Conservation (phyloP, 92 coral and sea anemone genomes). For the Epizoanthus fatuus region DNA sequence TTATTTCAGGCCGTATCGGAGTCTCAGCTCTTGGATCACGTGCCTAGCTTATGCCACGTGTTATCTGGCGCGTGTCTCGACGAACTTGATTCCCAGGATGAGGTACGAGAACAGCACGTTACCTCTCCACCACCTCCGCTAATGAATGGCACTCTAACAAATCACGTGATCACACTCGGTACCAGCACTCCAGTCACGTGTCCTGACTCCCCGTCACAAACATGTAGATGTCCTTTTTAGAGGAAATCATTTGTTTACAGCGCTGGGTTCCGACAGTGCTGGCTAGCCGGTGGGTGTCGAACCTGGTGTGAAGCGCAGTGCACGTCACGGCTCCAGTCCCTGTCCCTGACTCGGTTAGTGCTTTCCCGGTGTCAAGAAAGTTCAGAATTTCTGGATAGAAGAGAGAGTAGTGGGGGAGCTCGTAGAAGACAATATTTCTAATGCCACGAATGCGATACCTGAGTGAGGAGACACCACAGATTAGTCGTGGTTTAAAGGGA, state of each 20-base stretch:
- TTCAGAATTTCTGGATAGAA: slow-evolving; percentile 95
- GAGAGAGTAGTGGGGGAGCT: slow-evolving; percentile 90
- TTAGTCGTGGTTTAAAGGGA: not conserved
- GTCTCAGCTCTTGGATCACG: too few relatives aligned
- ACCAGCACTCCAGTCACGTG: not conserved
- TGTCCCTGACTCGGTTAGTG: slow-evolving; percentile 41
- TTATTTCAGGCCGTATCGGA: too few relatives aligned
- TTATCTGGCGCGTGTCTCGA: too few relatives aligned
- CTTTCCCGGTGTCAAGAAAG: slow-evolving; percentile 73
- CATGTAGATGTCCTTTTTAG: slow-evolving; percentile 88
- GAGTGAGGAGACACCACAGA: not conserved
- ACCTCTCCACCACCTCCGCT: too few relatives aligned
- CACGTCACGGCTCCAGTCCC: slow-evolving; percentile 76
- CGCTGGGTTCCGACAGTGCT: slow-evolving; percentile 88
- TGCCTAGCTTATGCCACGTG: too few relatives aligned
- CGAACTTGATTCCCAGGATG: too few relatives aligned
- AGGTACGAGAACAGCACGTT: too few relatives aligned
- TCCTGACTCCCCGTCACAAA: slow-evolving; percentile 85
- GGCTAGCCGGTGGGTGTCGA: slow-evolving; percentile 76
- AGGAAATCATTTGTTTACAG: slow-evolving; percentile 89
- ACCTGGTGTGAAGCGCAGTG: slow-evolving; percentile 84
- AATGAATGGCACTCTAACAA: too few relatives aligned
- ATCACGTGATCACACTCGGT: not conserved
- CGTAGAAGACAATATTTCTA: slow-evolving; percentile 94
- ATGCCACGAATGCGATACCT: slow-evolving; percentile 97